Conservation (phyloP, 2,113 vertebrate species). For the Psilopogon haemacephalus region DNA sequence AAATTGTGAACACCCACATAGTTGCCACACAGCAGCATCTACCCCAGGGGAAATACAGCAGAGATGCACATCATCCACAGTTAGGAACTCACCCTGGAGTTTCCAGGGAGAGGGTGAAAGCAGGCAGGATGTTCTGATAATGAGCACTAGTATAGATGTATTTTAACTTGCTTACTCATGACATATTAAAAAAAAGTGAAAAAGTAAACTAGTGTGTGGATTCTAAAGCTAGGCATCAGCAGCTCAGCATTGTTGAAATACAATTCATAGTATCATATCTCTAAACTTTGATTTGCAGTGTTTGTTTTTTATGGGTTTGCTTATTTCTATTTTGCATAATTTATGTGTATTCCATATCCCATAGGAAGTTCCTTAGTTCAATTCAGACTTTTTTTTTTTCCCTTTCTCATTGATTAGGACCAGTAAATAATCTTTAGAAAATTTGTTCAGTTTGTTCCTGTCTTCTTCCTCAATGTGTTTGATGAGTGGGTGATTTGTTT, state of each 20-base stretch:
- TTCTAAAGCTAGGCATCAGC: background rate
- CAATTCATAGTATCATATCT: background rate
- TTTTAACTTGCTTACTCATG: background rate
- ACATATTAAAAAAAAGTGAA: background rate
- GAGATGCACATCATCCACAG: background rate
- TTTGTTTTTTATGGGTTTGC: background rate
- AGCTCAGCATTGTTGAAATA: background rate
- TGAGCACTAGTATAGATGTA: background rate
- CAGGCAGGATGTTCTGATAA: background rate
- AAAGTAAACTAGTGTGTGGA: background rate
- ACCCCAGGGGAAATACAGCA: background rate
- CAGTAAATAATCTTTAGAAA: slow-evolving; percentile 44
- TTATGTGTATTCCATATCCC: background rate
- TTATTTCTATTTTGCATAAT: slow-evolving; percentile 31
- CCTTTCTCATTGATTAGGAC: slow-evolving; percentile 38
- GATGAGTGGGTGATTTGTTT: slow-evolving; percentile 70
- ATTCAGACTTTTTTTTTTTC: background rate
- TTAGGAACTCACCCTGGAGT: background rate
- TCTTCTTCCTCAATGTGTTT: slow-evolving; percentile 61
- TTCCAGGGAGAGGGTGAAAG: background rate
- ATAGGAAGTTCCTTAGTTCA: slow-evolving; percentile 5
- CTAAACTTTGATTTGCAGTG: background rate
- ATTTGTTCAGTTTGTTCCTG: slow-evolving; percentile 57
- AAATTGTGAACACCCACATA: background rate
- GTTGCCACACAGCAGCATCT: background rate